Conservation (phyloP, 2,888 invertebrate species). For the Hymenopus coronatus region DNA sequence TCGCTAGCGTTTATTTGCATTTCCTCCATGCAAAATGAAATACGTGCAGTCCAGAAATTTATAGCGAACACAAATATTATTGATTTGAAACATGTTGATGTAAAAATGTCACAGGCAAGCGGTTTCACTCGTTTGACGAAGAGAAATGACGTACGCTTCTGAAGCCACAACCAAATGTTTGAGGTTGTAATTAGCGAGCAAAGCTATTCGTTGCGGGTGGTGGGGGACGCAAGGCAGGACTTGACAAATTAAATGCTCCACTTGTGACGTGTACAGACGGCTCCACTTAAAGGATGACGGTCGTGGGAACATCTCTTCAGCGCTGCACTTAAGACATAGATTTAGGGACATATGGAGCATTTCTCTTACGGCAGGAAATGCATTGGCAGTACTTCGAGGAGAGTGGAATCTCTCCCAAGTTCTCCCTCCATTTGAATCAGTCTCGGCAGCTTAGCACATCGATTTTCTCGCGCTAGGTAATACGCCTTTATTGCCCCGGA, state of each 20-base stretch:
- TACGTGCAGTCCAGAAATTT: not conserved
- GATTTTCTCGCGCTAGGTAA: no score
- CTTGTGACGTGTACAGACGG: not conserved
- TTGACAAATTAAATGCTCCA: not conserved
- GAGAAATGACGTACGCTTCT: not conserved
- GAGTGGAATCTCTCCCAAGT: not conserved
- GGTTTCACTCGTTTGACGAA: not conserved
- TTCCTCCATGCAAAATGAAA: not conserved
- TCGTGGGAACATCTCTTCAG: not conserved
- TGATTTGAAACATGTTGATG: not conserved
- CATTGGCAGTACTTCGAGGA: not conserved
- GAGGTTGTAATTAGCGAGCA: not conserved
- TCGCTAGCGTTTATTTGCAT: not conserved
- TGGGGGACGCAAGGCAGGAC: not conserved
- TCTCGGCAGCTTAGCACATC: no score
- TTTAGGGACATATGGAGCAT: not conserved
- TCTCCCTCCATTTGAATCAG: no score
- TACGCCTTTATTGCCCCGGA: no score
- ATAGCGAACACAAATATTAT: not conserved
- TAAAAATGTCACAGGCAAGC: not conserved
- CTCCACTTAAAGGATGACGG: not conserved
- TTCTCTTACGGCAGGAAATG: not conserved
- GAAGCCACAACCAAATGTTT: not conserved
- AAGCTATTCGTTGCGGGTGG: not conserved
- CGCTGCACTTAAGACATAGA: not conserved